A percentile compares a stretch with the other conserved stretches of the same genome.
These are phyloP conservation scores for Lophotriccus pileatus DNA, from an alignment of 2,797 vertebrate genomes.

Conservation along the genomic window DNA sequence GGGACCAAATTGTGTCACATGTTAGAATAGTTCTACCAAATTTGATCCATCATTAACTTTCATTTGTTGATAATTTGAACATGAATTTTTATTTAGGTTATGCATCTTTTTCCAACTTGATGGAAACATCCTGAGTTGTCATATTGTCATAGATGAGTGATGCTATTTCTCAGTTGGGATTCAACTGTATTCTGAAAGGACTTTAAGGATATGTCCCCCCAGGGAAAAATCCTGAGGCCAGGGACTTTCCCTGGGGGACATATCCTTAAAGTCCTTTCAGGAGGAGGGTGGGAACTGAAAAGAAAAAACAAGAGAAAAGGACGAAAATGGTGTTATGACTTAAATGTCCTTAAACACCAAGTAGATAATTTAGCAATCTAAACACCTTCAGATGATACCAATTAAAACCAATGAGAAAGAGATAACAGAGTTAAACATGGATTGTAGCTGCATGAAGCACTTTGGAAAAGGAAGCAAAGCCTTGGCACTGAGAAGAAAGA, in stretches of 20 bases:
- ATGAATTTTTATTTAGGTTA: slow-evolving; percentile 51
- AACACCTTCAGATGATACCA: not conserved
- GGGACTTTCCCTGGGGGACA: too few species aligned
- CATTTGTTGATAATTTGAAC: slow-evolving; percentile 61
- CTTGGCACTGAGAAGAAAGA: not conserved
- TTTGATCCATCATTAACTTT: slow-evolving; percentile 64
- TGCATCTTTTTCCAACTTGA: slow-evolving; percentile 52
- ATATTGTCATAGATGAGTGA: not conserved
- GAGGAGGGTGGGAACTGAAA: accelerated
- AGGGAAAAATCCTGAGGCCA: not conserved
- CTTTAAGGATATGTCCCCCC: not conserved
- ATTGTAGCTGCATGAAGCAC: not conserved
- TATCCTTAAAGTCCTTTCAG: too few species aligned
- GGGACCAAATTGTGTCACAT: not conserved
- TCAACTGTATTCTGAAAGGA: not conserved
- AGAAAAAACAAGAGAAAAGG: not conserved
- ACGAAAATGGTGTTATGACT: not conserved
- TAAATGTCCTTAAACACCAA: not conserved
- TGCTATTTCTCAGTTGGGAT: not conserved
- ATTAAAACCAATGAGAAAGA: not conserved
- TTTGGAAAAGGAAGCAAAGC: not conserved
- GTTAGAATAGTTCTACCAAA: slow-evolving; percentile 41
- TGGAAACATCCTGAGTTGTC: not conserved
- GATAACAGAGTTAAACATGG: not conserved
- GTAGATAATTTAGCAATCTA: not conserved